These are phyloP conservation scores for Enteromius radiatus DNA, from an alignment of 2,797 vertebrate species.

Conservation along the genomic window DNA sequence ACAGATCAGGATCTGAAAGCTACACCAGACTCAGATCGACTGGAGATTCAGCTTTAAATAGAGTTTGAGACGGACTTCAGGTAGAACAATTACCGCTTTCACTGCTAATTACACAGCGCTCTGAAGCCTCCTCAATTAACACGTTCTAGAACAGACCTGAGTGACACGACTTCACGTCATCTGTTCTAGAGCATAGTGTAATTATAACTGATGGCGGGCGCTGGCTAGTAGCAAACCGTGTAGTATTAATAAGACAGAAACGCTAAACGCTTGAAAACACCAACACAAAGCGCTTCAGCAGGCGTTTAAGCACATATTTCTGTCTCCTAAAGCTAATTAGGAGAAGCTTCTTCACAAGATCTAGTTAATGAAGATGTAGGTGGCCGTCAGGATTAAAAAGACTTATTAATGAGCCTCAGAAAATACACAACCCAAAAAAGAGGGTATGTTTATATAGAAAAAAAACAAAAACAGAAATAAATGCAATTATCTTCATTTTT, in stretches of 20 bases:
- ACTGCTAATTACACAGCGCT: conserved; percentile 3
- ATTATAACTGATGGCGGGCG: not conserved
- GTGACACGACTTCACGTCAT: not conserved
- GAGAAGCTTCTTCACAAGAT: conserved; percentile 36
- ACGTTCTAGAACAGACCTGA: not conserved
- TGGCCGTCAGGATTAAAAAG: conserved; percentile 53
- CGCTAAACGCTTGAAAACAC: not conserved
- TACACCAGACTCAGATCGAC: not conserved
- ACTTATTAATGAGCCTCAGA: conserved; percentile 28
- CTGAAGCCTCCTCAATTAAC: not conserved
- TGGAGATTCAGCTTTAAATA: not conserved
- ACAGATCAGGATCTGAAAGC: conserved; percentile 11
- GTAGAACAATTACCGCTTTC: not conserved
- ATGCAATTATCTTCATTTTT: not conserved
- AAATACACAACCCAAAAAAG: not conserved
- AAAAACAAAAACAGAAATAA: not conserved
- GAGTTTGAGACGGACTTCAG: not conserved
- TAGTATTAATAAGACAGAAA: not conserved
- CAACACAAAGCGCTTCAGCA: not conserved
- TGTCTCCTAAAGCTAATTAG: conserved; percentile 52
- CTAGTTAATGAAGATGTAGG: conserved; percentile 49
- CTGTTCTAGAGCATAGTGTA: not conserved
- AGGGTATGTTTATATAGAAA: not conserved
- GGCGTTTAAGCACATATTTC: conserved; percentile 19
- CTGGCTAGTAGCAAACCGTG: not conserved